Conservation (phyloP, 2,888 invertebrate genomes). For the Calameuta pallipes region DNA sequence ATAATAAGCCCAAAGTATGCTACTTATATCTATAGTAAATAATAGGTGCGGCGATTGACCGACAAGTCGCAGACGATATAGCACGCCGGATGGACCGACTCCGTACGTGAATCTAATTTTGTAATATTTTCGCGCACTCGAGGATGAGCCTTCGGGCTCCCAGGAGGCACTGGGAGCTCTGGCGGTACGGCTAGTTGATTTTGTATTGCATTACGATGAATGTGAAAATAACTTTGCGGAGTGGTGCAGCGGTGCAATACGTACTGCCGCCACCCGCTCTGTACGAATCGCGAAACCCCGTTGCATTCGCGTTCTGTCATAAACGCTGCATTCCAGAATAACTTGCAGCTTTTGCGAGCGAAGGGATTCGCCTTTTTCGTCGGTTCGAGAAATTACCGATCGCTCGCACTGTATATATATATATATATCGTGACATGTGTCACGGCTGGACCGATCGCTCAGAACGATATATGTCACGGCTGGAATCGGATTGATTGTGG, state of each 20-base stretch:
- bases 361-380: neutral
- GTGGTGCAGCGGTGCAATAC: neutral
- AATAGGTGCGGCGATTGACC: no score
- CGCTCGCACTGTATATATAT: no score
- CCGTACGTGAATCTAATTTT: no score
- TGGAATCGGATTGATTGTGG: no score
- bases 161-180: conserved; percentile 18
- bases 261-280: conserved; percentile 1
- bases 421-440: no score
- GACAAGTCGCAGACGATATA: no score
- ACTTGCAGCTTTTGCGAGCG: neutral
- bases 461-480: no score
- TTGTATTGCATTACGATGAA: conserved; percentile 38
- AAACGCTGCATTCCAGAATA: conserved; percentile 8
- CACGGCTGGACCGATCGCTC: no score
- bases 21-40: no score
- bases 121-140: conserved; percentile 2
- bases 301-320: conserved; percentile 8
- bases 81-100: no score
- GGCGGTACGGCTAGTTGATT: conserved; percentile 38
- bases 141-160: neutral
- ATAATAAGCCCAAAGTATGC: no score
- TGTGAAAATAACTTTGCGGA: conserved; percentile 36
- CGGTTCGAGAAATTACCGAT: neutral
- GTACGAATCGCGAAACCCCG: neutral